Conservation (phyloP, 2,888 invertebrate genomes). For the Anagyrus pseudococci region DNA sequence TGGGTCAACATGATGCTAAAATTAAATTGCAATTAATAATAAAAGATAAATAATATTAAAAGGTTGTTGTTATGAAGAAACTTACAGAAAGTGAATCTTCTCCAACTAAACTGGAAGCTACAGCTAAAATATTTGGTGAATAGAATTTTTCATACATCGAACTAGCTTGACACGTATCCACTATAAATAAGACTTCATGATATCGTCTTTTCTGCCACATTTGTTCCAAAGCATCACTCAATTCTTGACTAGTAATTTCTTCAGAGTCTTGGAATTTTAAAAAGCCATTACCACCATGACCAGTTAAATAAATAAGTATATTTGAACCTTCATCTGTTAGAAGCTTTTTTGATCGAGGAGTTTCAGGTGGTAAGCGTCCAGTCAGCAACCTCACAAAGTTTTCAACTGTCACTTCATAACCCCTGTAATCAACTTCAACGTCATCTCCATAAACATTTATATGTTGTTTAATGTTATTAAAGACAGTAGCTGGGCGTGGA, state of each 20-base stretch:
- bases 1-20: slow-evolving; percentile 96
- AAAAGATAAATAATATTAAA: not conserved
- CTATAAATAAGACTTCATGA: slow-evolving; percentile 97
- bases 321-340: slow-evolving; percentile 97
- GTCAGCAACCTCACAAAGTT: slow-evolving; percentile 97
- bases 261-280: slow-evolving; percentile 99
- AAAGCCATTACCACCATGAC: slow-evolving; percentile 98
- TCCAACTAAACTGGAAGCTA: slow-evolving; percentile 97
- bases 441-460: slow-evolving; percentile 99
- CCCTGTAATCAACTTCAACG: slow-evolving; percentile 98
- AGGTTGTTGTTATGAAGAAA: slow-evolving; percentile 39
- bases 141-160: slow-evolving; percentile 98
- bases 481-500: slow-evolving; percentile 96
- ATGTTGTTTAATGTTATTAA: slow-evolving; percentile 96
- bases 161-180: slow-evolving; percentile 98
- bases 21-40: not conserved
- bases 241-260: slow-evolving; percentile 96
- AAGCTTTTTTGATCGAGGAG: slow-evolving; percentile 93
- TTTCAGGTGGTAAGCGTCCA: slow-evolving; percentile 89
- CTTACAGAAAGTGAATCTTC: slow-evolving; percentile 95
- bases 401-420: slow-evolving; percentile 95
- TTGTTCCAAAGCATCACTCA: slow-evolving; percentile 98
- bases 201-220: slow-evolving; percentile 99
- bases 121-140: slow-evolving; percentile 96
- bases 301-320: slow-evolving; percentile 93